Conservation (phyloP, 2,113 vertebrate species). For the Eleginops maclovinus region DNA sequence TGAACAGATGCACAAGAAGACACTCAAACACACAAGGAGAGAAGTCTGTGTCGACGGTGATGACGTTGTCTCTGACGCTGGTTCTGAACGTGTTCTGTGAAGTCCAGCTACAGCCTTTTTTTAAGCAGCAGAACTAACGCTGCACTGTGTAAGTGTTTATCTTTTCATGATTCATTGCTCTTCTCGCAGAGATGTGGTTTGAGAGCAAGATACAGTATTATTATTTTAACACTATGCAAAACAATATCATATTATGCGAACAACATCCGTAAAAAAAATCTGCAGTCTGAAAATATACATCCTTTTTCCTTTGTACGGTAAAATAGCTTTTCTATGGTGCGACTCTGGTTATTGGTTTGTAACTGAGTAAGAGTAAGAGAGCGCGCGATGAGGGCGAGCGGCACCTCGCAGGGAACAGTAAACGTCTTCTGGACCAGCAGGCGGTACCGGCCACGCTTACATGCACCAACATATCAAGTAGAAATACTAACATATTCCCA, state of each 20-base stretch:
- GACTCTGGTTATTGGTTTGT: conserved; percentile 66
- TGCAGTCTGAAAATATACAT: conserved; percentile 86
- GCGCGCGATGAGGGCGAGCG: no score
- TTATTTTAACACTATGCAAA: conserved; percentile 65
- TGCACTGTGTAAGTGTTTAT: not conserved
- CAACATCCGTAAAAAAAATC: conserved; percentile 82
- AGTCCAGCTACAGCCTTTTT: conserved; percentile 38
- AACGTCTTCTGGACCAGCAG: conserved; percentile 59
- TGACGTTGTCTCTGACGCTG: conserved; percentile 34
- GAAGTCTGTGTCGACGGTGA: conserved; percentile 54
- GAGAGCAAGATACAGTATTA: conserved; percentile 55
- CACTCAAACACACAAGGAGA: conserved; percentile 64
- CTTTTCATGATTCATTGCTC: conserved; percentile 29
- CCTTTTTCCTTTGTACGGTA: conserved; percentile 81
- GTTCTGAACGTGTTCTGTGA: conserved; percentile 43
- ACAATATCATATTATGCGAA: conserved; percentile 74
- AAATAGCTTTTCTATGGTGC: conserved; percentile 81
- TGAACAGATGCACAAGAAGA: conserved; percentile 60
- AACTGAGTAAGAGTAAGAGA: conserved; percentile 73
- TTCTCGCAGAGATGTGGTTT: conserved; percentile 24
- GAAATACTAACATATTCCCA: not conserved
- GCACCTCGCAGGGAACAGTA: conserved; percentile 59
- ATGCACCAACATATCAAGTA: conserved; percentile 44
- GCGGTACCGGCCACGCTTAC: conserved; percentile 56
- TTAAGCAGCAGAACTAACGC: conserved; percentile 26